These are phyloP conservation scores for Procambarus virginalis DNA, from an alignment of 1,140 invertebrate genomes.

Conservation along the genomic window DNA sequence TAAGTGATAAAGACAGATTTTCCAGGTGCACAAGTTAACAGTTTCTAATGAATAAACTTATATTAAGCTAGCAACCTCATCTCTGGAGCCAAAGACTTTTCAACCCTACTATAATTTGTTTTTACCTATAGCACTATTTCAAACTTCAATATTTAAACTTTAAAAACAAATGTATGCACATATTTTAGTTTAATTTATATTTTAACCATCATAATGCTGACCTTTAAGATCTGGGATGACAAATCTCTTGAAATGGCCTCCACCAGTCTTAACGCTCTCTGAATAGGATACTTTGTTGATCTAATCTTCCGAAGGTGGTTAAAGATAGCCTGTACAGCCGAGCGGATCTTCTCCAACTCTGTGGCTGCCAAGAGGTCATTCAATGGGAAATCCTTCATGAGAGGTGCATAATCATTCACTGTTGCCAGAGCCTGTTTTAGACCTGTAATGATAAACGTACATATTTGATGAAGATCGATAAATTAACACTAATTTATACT, in stretches of 20 bases:
- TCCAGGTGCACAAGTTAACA: no score
- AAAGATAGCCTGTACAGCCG: constrained; percentile 92
- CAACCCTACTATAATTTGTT: no score
- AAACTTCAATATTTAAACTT: no score
- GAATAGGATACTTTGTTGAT: constrained; percentile 98
- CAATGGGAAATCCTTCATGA: constrained; percentile 99
- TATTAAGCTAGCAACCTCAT: no score
- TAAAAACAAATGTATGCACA: no score
- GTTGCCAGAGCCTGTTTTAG: constrained; percentile 97
- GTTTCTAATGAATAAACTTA: no score
- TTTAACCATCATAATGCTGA: constrained; percentile 71
- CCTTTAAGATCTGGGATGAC: constrained; percentile 93
- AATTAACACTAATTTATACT: no score
- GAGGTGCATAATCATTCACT: constrained; percentile 97
- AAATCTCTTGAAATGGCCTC: constrained; percentile 98
- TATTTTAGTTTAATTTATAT: no score
- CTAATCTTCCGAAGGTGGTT: constrained; percentile 95
- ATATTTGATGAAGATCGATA: neutral
- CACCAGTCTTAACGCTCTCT: constrained; percentile 91
- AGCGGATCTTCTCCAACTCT: constrained; percentile 93
- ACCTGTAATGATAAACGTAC: constrained; percentile 75
- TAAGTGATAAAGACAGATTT: no score
- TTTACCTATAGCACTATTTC: no score
- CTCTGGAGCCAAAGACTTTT: no score
- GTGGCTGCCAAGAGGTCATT: constrained; percentile 98